Evolutionary conservation across 53 echinoderm and acorn worm species (phyloP).

Genomic region (Actinopyga echinites): DNA sequence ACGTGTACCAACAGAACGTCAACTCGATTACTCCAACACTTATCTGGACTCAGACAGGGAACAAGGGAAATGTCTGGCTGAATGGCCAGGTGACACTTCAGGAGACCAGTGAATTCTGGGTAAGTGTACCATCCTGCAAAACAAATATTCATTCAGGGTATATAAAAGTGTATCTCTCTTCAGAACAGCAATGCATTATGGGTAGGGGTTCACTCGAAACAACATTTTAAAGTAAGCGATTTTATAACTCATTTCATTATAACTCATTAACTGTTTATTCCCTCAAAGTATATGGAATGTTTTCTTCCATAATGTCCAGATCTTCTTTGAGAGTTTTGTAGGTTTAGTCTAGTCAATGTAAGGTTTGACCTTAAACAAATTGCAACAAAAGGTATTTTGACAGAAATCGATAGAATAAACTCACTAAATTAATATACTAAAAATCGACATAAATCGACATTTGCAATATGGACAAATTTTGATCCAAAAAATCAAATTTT

Average conservation of each 20-base stretch:
- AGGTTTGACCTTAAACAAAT: slow-evolving; percentile 3
- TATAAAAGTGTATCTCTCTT: too few species aligned
- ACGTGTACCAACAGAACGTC: slow-evolving; percentile 70
- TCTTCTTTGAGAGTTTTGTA: too few species aligned
- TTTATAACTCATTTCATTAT: too few species aligned
- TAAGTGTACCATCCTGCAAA: too few species aligned
- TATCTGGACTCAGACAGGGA: slow-evolving; percentile 54
- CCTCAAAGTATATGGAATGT: too few species aligned
- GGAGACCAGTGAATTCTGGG: slow-evolving; percentile 75
- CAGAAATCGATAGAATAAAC: neutral
- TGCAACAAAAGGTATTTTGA: slow-evolving; percentile 27
- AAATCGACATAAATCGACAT: slow-evolving; percentile 15
- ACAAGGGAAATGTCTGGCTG: slow-evolving; percentile 73
- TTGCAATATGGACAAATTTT: neutral
- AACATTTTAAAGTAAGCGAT: too few species aligned
- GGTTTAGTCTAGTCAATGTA: neutral
- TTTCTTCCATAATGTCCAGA: too few species aligned
- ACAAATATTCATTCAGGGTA: too few species aligned
- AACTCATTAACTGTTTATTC: too few species aligned
- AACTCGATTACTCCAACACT: slow-evolving; percentile 45
- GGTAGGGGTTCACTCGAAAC: too few species aligned
- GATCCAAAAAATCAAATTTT: neutral
- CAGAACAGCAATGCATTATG: too few species aligned
- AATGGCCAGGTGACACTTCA: slow-evolving; percentile 48
- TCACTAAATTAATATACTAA: neutral